Conservation (phyloP, 2,888 invertebrate species). For the Microctonus hyperodae region DNA sequence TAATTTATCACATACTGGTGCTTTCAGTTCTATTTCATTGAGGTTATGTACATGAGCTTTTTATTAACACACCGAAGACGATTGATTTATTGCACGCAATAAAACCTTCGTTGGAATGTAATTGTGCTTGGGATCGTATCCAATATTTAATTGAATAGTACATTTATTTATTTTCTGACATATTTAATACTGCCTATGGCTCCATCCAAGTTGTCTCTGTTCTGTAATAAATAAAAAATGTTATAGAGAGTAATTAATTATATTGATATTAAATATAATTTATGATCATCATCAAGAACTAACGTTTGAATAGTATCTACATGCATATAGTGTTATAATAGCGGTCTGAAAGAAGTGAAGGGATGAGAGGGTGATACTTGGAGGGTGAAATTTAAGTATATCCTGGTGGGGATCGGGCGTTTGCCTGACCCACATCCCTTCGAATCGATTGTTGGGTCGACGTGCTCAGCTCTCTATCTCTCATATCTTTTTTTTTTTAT, state of each 20-base stretch:
- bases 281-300: slow-evolving; percentile 6
- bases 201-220: not conserved
- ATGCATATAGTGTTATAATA: slow-evolving; percentile 19
- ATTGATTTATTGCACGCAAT: not conserved
- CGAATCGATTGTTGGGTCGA: slow-evolving; percentile 46
- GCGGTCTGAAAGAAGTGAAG: slow-evolving; percentile 8
- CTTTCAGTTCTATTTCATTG: not conserved
- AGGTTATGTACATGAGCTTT: not conserved
- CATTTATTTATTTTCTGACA: not conserved
- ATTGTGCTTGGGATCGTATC: not conserved
- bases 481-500: not conserved
- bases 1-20: not conserved
- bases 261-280: not conserved
- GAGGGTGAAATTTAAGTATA: slow-evolving; percentile 38
- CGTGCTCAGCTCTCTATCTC: slow-evolving; percentile 23
- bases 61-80: not conserved
- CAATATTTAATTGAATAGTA: not conserved
- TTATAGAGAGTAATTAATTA: not conserved
- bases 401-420: slow-evolving; percentile 50
- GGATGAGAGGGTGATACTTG: slow-evolving; percentile 30
- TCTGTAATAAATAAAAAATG: not conserved
- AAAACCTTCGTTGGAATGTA: not conserved
- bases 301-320: not conserved
- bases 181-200: not conserved
- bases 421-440: slow-evolving; percentile 54